Percentiles rank a stretch among this genome's conserved stretches.
phyloP scores from a whole-genome alignment of 1,140 invertebrate genomes.

The Drosophila athabasca region DNA sequence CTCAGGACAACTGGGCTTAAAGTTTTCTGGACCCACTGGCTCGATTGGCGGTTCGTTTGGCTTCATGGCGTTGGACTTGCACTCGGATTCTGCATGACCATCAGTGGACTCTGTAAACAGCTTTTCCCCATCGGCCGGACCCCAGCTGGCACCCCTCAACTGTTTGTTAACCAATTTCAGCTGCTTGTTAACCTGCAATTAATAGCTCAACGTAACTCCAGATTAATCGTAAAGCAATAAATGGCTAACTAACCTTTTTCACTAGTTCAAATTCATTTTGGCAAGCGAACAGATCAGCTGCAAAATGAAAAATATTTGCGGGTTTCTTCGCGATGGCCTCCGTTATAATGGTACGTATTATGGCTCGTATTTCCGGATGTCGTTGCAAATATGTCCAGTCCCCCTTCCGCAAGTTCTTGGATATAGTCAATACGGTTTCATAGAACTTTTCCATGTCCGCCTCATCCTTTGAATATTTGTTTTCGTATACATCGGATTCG shows the following conservation, averaged over 20 bases:
- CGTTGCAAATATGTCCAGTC: slow-evolving; percentile 48
- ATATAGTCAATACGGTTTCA: slow-evolving; percentile 41
- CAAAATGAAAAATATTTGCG: slow-evolving; percentile 29
- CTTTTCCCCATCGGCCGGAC: slow-evolving; percentile 23
- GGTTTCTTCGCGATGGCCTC: slow-evolving; percentile 36
- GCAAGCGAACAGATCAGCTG: slow-evolving; percentile 27
- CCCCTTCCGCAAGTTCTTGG: slow-evolving; percentile 34
- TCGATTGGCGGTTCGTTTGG: not conserved
- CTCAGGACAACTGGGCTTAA: slow-evolving; percentile 36
- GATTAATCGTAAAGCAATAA: too few species aligned
- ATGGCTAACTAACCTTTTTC: slow-evolving; percentile 13
- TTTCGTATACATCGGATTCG: too few species aligned
- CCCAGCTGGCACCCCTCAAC: slow-evolving; percentile 19
- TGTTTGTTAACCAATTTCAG: slow-evolving; percentile 45
- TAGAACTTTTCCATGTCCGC: slow-evolving; percentile 34
- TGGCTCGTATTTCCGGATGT: slow-evolving; percentile 61
- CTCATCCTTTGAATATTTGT: not conserved
- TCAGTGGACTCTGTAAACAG: slow-evolving; percentile 25
- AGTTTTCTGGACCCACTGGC: slow-evolving; percentile 41
- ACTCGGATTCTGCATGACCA: not conserved
- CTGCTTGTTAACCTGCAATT: slow-evolving; percentile 52
- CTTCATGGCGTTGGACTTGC: not conserved
- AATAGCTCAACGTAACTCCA: not conserved
- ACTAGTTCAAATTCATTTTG: slow-evolving; percentile 14
- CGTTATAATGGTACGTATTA: slow-evolving; percentile 47